These are phyloP conservation scores for Eidolon helvum DNA, from an alignment of 2,113 vertebrate genomes.

Conservation along the genomic window DNA sequence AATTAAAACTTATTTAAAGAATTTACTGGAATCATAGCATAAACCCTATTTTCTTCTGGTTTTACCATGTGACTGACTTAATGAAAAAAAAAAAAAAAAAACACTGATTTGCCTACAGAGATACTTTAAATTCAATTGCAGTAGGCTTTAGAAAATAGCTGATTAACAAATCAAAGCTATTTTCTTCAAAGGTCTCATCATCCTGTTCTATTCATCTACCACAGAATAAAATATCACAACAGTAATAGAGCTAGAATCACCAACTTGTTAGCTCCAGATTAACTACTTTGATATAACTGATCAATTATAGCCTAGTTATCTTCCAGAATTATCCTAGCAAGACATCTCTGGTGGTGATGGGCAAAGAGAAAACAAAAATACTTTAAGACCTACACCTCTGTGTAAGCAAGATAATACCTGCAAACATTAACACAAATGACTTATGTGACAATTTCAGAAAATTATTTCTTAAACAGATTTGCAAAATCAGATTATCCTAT, in stretches of 20 bases:
- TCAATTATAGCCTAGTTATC: neutral
- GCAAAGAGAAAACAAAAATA: neutral
- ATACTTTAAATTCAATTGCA: neutral
- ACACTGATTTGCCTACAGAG: neutral
- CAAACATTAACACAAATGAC: neutral
- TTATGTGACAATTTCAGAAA: neutral
- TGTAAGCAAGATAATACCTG: neutral
- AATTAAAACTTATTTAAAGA: neutral
- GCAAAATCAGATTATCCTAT: neutral
- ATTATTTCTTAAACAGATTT: constrained; percentile 24
- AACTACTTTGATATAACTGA: neutral
- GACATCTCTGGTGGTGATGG: neutral
- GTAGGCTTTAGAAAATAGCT: neutral
- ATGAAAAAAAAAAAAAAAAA: neutral
- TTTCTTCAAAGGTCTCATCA: neutral
- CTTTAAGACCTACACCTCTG: neutral
- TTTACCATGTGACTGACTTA: constrained; percentile 19
- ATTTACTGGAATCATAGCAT: neutral
- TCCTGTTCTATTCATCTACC: neutral
- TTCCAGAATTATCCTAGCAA: neutral
- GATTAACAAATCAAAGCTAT: neutral
- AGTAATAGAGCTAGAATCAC: neutral
- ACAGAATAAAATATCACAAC: neutral
- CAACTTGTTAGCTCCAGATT: constrained; percentile 32
- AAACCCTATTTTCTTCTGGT: neutral